Evolutionary conservation across 2,113 vertebrate genomes (phyloP).

Genomic region (Psophia crepitans): DNA sequence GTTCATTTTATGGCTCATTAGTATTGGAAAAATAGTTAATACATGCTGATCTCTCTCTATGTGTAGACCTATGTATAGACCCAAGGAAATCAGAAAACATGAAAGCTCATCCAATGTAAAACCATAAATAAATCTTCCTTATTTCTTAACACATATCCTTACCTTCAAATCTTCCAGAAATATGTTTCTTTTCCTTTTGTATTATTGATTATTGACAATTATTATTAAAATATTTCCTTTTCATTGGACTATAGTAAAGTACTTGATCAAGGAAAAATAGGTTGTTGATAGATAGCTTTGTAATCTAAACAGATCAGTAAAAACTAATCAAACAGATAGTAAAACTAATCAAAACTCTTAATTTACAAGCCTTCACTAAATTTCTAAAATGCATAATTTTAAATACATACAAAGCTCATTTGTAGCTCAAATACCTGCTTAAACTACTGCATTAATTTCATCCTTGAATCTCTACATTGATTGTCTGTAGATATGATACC

Average conservation of each 20-base stretch:
- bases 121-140: background rate
- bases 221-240: background rate
- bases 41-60: background rate
- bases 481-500: background rate
- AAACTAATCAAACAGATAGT: no score
- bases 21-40: background rate
- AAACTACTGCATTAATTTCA: background rate
- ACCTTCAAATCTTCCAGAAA: background rate
- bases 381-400: background rate
- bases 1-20: background rate
- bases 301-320: no score
- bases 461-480: background rate
- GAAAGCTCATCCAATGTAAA: background rate
- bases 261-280: background rate
- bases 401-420: background rate
- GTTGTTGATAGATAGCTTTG: background rate
- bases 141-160: background rate
- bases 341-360: background rate
- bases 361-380: background rate
- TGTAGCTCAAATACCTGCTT: background rate
- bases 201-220: no score
- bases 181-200: background rate
- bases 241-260: background rate
- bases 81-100: background rate
- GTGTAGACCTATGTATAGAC: no score